Conservation (phyloP, 2,113 vertebrate species). For the Trinectes maculatus region DNA sequence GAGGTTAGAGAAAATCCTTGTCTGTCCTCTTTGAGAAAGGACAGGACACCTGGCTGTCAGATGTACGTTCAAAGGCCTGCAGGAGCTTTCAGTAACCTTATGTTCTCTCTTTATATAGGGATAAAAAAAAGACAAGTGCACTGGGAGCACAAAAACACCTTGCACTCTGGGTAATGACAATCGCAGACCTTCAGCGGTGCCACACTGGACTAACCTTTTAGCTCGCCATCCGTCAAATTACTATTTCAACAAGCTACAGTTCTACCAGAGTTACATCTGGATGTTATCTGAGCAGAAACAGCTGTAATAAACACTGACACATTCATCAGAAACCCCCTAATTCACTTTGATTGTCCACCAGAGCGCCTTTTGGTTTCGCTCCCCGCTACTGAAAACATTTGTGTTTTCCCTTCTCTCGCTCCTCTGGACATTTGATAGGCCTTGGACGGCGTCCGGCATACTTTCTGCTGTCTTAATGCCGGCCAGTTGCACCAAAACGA, state of each 20-base stretch:
- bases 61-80: slow-evolving; percentile 67
- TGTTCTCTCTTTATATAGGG: slow-evolving; percentile 32
- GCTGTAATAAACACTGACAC: slow-evolving; percentile 68
- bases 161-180: slow-evolving; percentile 60
- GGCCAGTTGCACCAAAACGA: slow-evolving; percentile 65
- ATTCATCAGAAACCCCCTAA: slow-evolving; percentile 69
- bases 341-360: slow-evolving; percentile 73
- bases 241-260: slow-evolving; percentile 44
- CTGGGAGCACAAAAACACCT: slow-evolving; percentile 62
- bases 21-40: slow-evolving; percentile 53
- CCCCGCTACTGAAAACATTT: slow-evolving; percentile 76
- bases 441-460: slow-evolving; percentile 71
- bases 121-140: slow-evolving; percentile 65
- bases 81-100: slow-evolving; percentile 44
- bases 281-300: slow-evolving; percentile 70
- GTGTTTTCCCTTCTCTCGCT: slow-evolving; percentile 68
- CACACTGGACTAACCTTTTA: slow-evolving; percentile 36
- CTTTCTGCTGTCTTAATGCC: slow-evolving; percentile 74
- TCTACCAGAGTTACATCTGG: slow-evolving; percentile 64
- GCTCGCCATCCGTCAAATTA: slow-evolving; percentile 46
- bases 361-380: slow-evolving; percentile 66
- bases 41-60: slow-evolving; percentile 70
- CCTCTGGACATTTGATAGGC: slow-evolving; percentile 72
- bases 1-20: too few relatives aligned
- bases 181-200: slow-evolving; percentile 44